Evolutionary conservation across 2,113 vertebrate species (phyloP).

Genomic region (Panthera leo): DNA sequence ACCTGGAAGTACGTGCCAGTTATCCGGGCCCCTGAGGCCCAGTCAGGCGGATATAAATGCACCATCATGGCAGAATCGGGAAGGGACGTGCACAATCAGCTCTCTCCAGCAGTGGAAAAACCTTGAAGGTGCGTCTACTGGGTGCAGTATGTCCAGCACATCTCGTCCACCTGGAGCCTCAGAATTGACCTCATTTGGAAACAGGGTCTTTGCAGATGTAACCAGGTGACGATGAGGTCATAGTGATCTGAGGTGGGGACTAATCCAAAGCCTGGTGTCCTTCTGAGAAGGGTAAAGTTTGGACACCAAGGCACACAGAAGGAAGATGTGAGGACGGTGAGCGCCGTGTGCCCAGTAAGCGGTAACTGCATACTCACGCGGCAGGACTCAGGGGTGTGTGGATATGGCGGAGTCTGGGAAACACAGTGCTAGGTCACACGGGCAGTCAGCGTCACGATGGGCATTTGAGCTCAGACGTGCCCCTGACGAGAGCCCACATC

Average conservation of each 20-base stretch:
- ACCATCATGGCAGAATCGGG: neutral
- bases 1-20: too few relatives aligned
- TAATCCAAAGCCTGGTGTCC: neutral
- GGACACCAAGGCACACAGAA: neutral
- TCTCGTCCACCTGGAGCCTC: neutral
- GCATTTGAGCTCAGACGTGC: rapidly evolving
- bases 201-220: neutral
- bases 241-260: neutral
- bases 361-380: neutral
- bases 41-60: rapidly evolving
- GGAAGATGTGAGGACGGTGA: rapidly evolving
- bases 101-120: rapidly evolving
- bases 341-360: rapidly evolving
- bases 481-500: rapidly evolving
- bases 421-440: rapidly evolving
- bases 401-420: rapidly evolving
- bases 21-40: neutral
- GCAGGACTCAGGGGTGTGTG: neutral
- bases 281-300: too few relatives aligned
- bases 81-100: rapidly evolving
- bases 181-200: neutral
- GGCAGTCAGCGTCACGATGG: rapidly evolving
- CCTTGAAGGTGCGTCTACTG: neutral
- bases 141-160: rapidly evolving
- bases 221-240: neutral